Conservation (phyloP, 35 echinoderm and acorn worm species). For the Anneissia japonica region DNA sequence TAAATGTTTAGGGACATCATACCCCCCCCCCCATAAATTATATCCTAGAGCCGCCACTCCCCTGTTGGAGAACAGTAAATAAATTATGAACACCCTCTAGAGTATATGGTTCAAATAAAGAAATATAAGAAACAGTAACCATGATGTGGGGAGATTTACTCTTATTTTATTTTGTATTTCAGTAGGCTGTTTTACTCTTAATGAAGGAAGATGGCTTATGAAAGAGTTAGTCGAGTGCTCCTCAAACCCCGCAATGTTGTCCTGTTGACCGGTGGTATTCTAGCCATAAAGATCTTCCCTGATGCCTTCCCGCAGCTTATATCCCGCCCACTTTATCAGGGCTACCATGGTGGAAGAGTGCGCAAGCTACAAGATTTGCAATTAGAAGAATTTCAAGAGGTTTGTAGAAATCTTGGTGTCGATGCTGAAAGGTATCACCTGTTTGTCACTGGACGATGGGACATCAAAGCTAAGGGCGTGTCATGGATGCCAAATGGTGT, state of each 20-base stretch:
- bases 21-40: no score
- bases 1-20: no score
- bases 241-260: constrained; percentile 48
- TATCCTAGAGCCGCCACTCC: no score
- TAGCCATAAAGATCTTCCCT: constrained; percentile 49
- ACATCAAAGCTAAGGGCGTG: constrained; percentile 44
- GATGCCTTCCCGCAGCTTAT: constrained; percentile 50
- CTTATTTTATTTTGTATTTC: no score
- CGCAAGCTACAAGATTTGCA: constrained; percentile 9
- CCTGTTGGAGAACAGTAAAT: no score
- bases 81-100: no score
- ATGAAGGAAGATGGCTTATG: background rate
- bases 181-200: no score
- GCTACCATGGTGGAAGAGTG: constrained; percentile 41
- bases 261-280: constrained; percentile 41
- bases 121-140: no score
- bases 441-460: constrained; percentile 53
- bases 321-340: constrained; percentile 47
- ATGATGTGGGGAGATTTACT: no score
- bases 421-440: constrained; percentile 23
- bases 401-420: constrained; percentile 47
- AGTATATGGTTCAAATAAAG: no score
- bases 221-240: constrained; percentile 32
- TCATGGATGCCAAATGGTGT: constrained; percentile 75
- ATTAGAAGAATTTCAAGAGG: constrained; percentile 61